Percentiles rank a stretch among this genome's conserved stretches.
These are phyloP conservation scores for Incurvaria masculella DNA, from an alignment of 2,888 invertebrate genomes.

Conservation along the genomic window DNA sequence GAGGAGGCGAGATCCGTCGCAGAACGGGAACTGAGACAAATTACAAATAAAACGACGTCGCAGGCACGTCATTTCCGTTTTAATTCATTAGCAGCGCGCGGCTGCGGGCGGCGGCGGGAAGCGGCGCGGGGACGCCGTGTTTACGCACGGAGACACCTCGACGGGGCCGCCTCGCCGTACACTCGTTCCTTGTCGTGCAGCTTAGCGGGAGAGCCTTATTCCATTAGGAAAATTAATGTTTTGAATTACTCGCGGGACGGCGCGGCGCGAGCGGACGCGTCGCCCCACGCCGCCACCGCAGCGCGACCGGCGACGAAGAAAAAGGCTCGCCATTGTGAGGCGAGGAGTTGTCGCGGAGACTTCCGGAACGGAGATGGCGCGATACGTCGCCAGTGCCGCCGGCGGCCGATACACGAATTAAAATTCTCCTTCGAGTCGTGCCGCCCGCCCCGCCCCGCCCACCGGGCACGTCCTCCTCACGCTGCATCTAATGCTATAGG, in stretches of 20 bases:
- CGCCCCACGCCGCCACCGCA: too few species aligned
- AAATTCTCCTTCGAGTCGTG: constrained; percentile 2
- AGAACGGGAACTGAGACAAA: background rate
- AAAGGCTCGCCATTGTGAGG: constrained; percentile 4
- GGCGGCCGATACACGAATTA: constrained; percentile 17
- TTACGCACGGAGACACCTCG: constrained; percentile 44
- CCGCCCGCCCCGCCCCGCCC: constrained; percentile 10
- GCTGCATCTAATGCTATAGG: constrained; percentile 10
- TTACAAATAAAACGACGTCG: background rate
- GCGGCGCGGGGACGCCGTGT: constrained; percentile 24
- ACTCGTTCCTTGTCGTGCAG: constrained; percentile 33
- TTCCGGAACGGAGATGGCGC: background rate
- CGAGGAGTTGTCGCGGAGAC: background rate
- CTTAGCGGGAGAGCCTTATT: constrained; percentile 41
- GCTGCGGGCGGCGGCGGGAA: constrained; percentile 12
- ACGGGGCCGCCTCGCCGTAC: constrained; percentile 19
- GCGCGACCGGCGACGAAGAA: constrained; percentile 10
- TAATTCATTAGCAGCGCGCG: constrained; percentile 43
- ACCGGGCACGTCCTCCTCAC: constrained; percentile 1
- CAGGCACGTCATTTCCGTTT: constrained; percentile 31
- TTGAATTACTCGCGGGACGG: constrained; percentile 38
- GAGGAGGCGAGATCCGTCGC: too few species aligned
- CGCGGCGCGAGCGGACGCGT: constrained; percentile 14
- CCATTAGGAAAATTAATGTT: constrained; percentile 59
- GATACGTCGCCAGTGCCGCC: constrained; percentile 7